Base-by-base conservation (phyloP, 2,888 invertebrate genomes). In the Agrochola lota region DNA sequence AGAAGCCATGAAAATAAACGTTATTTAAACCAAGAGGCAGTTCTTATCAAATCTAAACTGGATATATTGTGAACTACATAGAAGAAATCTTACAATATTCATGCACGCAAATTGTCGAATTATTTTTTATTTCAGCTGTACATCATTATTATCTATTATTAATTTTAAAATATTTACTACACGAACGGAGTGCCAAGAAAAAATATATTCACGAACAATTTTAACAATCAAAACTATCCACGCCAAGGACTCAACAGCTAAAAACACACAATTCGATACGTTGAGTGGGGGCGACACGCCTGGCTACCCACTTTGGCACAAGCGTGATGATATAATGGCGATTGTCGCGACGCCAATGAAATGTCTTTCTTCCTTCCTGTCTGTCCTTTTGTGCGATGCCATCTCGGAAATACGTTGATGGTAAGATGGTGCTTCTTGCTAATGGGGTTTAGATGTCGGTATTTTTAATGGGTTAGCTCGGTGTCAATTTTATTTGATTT, bases 291-390 rank as follows among this genome's bases (percentile, higher is more conserved):
- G 92, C 89, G 92, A 89, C 91, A 91, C 92, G 91, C 85, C 87
- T 86, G 84, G 91, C 87, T 87, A 89, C 90, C 83, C 87, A 82
- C 89, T 84, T 86, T 89, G 90, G 89, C 91, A 89, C 77, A 83
- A 84, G 81, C 90, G 89, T 90, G 92, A 91, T 94, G 92, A 92
- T 93, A 92, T 93, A 93, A 94, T 92, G 90, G 91, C 88, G 90
- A 91, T 90, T 91, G 90, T 91, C 92, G 92, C 94, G 93, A 89
- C 92, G 91, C 92, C 92, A 91, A 92, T 91, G 92, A 91, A 92
- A 93, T 93, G 93, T 91, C 91, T 86, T 89, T 90, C 91, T 95
- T 95, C 94, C 95, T 95, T 95, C 95, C 95, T 94, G 92, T 92
- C 91, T 92, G 88, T 85, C 89, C 88, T 89, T 91, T 91, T 90